Evolutionary conservation across 2,888 invertebrate species (phyloP).

Genomic region (Callimorpha dominula): DNA sequence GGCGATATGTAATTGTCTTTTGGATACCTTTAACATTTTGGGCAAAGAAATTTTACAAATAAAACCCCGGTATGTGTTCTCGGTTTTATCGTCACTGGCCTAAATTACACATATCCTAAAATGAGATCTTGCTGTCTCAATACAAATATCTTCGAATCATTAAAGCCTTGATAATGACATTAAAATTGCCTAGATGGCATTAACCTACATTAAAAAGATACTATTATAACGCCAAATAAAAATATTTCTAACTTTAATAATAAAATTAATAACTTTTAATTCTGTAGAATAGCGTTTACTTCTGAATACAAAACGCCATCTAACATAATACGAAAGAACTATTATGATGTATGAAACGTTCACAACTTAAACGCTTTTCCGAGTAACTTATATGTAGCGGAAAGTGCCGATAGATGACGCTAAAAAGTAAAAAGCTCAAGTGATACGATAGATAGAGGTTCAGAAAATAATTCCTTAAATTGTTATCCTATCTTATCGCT

Average conservation of each 20-base stretch:
- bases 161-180: neutral
- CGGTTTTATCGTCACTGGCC: too few species aligned
- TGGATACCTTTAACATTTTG: too few species aligned
- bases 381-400: neutral
- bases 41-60: too few species aligned
- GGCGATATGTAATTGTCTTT: too few species aligned
- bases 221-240: neutral
- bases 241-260: too few species aligned
- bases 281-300: neutral
- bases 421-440: neutral
- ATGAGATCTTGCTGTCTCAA: too few species aligned
- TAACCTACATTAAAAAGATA: neutral
- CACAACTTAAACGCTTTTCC: neutral
- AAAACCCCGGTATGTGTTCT: too few species aligned
- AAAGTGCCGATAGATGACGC: conserved; percentile 9
- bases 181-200: neutral
- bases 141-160: too few species aligned
- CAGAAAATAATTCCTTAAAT: too few species aligned
- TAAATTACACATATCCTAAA: too few species aligned
- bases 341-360: neutral
- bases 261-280: too few species aligned
- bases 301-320: neutral
- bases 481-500: neutral
- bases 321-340: neutral
- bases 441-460: neutral